Evolutionary conservation across 2,113 vertebrate genomes (phyloP).

Genomic region (Holacanthus passer): DNA sequence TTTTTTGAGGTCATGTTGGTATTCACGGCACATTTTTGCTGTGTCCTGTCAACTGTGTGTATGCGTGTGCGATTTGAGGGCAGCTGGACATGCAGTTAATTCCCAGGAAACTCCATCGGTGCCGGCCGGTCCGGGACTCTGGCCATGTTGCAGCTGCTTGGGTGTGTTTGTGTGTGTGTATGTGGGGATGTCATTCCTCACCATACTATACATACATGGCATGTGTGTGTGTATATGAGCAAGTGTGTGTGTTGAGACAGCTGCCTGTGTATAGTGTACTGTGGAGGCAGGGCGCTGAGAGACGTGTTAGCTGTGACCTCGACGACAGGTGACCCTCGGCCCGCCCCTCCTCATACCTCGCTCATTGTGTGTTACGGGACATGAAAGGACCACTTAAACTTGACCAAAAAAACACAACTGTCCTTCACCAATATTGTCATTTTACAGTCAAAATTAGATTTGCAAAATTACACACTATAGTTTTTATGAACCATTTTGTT

Average conservation of each 20-base stretch:
- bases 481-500: conserved; percentile 45
- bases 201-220: conserved; percentile 82
- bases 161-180: conserved; percentile 69
- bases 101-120: conserved; percentile 82
- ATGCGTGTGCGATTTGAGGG: conserved; percentile 54
- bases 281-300: conserved; percentile 81
- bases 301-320: conserved; percentile 74
- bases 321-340: conserved; percentile 71
- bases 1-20: conserved; percentile 1
- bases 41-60: conserved; percentile 26
- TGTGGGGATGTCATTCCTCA: conserved; percentile 82
- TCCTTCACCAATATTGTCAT: conserved; percentile 17
- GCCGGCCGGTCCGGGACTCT: conserved; percentile 85
- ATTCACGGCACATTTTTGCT: conserved; percentile 13
- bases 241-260: conserved; percentile 83
- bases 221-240: conserved; percentile 56
- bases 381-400: conserved; percentile 56
- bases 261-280: conserved; percentile 76
- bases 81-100: conserved; percentile 80
- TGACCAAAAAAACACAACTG: conserved; percentile 65
- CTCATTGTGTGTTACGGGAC: conserved; percentile 26
- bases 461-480: too few relatives aligned
- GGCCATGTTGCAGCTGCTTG: conserved; percentile 82
- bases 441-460: conserved; percentile 12
- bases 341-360: conserved; percentile 5